Evolutionary conservation across 2,888 invertebrate species (phyloP), one percentile per base, ranked within the genome.

Genomic region (Heliconius ethilla): DNA sequence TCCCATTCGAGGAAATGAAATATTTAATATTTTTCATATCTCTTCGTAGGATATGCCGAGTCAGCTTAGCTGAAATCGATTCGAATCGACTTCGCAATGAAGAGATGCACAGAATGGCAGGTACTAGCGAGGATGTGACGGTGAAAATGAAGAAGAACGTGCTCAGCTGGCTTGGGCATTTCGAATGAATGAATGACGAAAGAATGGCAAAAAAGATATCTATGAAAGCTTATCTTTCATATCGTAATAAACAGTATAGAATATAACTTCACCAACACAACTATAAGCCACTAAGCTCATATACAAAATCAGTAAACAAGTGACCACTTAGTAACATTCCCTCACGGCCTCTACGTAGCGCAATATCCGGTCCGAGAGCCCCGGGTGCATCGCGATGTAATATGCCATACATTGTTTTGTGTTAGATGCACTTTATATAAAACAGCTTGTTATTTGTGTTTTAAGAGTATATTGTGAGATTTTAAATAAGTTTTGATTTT

Each of bases 301-400:
- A n/a, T 72, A 76, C 13, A 62, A 76, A 15, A 45, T 62, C 25
- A 65, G 15, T 76, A 33, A 72, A 72, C 70, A 72, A 76, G 63
- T 72, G 62, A 70, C 73, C 66, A 77, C 65, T 51, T 40, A 72
- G 72, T 65, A 55, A 72, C 59, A 25, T 66, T 70, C 29, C 70
- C 55, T 70, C 66, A 55, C 62, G 55, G 76, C 55, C 69, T 77
- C 33, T 78, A 37, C 40, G 70, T 75, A 70, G 80, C 67, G 78
- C 72, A 79, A 81, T 81, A 81, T 81, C 81, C 80, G 78, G 80
- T 75, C 74, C 70, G 59, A 73, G 73, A 55, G 75, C 75, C 75
- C 33, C 67, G 77, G 67, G 40, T 77, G 69, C 65, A 65, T 51
- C 37, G 66, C 69, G 73, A 66, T 73, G 73, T 77, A 77, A 76